A percentile compares a stretch with the other conserved stretches of the same genome.
phyloP scores from a whole-genome alignment of 2,113 vertebrate species.

The Tonatia bakeri region DNA sequence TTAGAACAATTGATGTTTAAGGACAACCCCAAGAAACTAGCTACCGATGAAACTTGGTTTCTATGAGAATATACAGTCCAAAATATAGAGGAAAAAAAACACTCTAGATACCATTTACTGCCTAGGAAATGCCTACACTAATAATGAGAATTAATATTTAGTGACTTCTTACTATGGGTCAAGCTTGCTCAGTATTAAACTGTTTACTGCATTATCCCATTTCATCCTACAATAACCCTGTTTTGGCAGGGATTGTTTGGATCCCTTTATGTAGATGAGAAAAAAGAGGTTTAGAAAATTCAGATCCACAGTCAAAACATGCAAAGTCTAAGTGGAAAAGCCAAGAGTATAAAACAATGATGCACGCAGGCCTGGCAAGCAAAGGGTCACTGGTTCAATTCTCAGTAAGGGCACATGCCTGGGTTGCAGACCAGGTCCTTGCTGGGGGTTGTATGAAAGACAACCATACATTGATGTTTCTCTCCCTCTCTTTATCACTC shows the following conservation, averaged over 20 bases:
- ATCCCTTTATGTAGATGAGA: background rate
- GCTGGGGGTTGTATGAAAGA: no score
- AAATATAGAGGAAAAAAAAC: background rate
- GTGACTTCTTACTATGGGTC: background rate
- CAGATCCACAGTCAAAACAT: background rate
- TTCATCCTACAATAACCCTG: background rate
- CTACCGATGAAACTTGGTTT: background rate
- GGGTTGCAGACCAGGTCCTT: no score
- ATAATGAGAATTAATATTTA: background rate
- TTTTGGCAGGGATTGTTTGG: background rate
- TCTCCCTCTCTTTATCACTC: no score
- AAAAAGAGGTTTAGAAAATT: background rate
- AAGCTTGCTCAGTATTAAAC: background rate
- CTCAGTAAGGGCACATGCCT: no score
- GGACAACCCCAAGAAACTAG: background rate
- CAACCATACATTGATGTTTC: no score
- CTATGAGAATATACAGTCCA: background rate
- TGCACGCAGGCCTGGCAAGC: no score
- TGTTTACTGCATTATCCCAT: background rate
- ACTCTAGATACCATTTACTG: background rate
- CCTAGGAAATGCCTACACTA: background rate
- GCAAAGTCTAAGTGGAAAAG: background rate
- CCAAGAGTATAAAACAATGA: background rate
- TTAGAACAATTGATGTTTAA: background rate
- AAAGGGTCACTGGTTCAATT: no score